These are phyloP conservation scores for Acrossocheilus fasciatus DNA, from an alignment of 2,797 vertebrate genomes.

Conservation along the genomic window DNA sequence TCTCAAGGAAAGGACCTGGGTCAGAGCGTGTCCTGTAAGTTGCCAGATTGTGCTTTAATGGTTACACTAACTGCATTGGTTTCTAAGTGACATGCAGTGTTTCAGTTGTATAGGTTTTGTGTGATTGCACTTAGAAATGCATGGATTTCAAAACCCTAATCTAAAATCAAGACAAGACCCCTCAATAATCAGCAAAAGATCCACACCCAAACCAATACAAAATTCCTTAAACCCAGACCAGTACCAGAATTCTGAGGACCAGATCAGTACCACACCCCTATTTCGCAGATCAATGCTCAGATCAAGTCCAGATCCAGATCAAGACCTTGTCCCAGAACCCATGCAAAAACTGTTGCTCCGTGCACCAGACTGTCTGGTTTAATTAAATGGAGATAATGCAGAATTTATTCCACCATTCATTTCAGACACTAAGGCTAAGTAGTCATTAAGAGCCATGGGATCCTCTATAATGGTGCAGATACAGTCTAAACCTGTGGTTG, in stretches of 20 bases:
- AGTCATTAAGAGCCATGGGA: not conserved
- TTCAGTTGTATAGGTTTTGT: not conserved
- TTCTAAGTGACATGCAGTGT: not conserved
- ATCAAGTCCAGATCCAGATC: not conserved
- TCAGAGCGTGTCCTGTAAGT: conserved; percentile 71
- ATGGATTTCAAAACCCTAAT: not conserved
- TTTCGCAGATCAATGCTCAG: not conserved
- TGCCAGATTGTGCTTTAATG: not conserved
- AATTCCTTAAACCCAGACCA: not conserved
- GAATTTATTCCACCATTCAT: not conserved
- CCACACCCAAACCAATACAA: not conserved
- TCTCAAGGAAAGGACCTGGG: conserved; percentile 64
- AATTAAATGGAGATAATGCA: not conserved
- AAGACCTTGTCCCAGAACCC: not conserved
- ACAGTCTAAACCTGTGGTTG: not conserved
- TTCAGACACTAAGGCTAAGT: not conserved
- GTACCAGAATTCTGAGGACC: not conserved
- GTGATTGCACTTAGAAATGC: conserved; percentile 23
- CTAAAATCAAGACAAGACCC: not conserved
- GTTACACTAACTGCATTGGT: conserved; percentile 23
- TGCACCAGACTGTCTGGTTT: not conserved
- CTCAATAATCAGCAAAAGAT: not conserved
- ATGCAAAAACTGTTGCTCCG: not conserved
- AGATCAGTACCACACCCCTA: not conserved
- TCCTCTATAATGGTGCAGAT: not conserved